These are phyloP conservation scores for Bolinopsis microptera DNA, from an alignment of 37 sponge, comb jelly and placozoan species.

Conservation along the genomic window DNA sequence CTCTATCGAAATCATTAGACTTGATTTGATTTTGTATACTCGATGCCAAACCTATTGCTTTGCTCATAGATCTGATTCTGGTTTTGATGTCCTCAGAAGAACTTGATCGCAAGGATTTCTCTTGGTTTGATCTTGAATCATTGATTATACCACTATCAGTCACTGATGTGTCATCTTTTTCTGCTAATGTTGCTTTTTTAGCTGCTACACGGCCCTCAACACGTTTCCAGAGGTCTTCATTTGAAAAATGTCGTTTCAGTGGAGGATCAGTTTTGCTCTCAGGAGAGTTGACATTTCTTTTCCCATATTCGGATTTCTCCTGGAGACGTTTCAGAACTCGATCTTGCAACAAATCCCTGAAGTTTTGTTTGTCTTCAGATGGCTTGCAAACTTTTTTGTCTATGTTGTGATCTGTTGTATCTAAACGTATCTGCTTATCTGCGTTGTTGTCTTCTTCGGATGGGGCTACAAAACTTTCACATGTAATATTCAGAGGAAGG, in stretches of 20 bases:
- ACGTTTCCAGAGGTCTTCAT: constrained; percentile 42
- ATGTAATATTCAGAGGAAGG: neutral
- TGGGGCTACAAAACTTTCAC: neutral
- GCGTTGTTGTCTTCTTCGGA: neutral
- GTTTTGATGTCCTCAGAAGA: neutral
- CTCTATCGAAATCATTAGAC: neutral
- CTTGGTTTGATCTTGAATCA: neutral
- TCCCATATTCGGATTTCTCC: constrained; percentile 17
- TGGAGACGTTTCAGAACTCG: constrained; percentile 7
- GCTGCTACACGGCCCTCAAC: constrained; percentile 12
- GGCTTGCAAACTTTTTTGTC: neutral
- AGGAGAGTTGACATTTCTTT: neutral
- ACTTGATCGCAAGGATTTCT: neutral
- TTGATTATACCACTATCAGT: neutral
- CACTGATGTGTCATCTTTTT: neutral
- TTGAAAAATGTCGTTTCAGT: neutral
- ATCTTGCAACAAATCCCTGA: constrained; percentile 14
- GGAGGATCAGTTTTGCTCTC: neutral
- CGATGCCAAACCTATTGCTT: constrained; percentile 32
- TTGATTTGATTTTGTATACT: constrained; percentile 11
- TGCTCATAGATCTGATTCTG: constrained; percentile 10
- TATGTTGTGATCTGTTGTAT: neutral
- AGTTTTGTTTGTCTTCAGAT: neutral
- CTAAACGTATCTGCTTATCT: neutral
- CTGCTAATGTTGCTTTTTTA: neutral